These are phyloP conservation scores for Egretta garzetta DNA, from an alignment of 2,113 vertebrate genomes.

Conservation along the genomic window DNA sequence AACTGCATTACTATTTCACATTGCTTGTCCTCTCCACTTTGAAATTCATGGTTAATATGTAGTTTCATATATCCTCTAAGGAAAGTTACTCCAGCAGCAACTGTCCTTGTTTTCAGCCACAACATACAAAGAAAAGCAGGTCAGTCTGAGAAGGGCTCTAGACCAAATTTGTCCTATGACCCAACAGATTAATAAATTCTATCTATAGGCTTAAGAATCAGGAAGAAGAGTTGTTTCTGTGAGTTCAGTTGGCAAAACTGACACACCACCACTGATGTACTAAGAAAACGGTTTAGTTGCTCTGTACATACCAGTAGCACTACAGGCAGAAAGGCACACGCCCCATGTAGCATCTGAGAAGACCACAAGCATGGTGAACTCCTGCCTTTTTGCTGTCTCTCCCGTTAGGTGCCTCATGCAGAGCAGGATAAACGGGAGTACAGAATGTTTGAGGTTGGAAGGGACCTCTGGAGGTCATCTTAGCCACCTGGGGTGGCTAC, in stretches of 20 bases:
- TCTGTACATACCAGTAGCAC: background rate
- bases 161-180: background rate
- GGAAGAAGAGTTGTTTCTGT: background rate
- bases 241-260: background rate
- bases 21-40: background rate
- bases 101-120: background rate
- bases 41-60: background rate
- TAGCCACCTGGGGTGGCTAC: background rate
- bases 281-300: fast-evolving
- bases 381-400: background rate
- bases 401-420: background rate
- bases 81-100: background rate
- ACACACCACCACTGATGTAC: background rate
- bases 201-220: background rate
- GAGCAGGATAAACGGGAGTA: background rate
- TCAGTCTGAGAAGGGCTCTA: background rate
- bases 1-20: background rate
- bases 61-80: background rate
- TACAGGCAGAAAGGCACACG: background rate
- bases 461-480: background rate
- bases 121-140: background rate
- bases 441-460: background rate
- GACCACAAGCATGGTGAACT: background rate
- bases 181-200: background rate
- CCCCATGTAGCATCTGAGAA: background rate